Percentiles rank a stretch among this genome's conserved stretches.
Conservation (phyloP, 2,797 vertebrate genomes). For the Tapera naevia region DNA sequence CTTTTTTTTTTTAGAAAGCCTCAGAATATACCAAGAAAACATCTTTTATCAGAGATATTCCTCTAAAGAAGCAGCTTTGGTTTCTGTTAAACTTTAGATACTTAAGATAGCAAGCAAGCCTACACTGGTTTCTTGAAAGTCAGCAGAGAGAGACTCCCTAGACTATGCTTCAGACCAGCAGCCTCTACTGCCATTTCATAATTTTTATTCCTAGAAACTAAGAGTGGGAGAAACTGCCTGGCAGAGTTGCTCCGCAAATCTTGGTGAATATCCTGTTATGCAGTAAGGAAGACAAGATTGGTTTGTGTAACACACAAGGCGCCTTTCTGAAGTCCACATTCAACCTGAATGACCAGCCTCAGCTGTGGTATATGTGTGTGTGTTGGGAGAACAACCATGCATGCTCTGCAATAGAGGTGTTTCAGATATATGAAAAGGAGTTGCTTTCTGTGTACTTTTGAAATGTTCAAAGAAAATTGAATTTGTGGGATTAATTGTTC, state of each 20-base stretch:
- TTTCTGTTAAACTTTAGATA: not conserved
- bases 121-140: not conserved
- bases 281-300: not conserved
- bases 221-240: not conserved
- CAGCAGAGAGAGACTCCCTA: not conserved
- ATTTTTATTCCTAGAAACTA: not conserved
- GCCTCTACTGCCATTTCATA: not conserved
- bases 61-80: not conserved
- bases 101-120: not conserved
- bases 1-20: not conserved
- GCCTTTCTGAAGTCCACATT: not conserved
- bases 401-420: not conserved
- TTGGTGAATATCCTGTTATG: not conserved
- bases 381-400: accelerated
- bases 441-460: not conserved
- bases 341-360: not conserved
- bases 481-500: not conserved
- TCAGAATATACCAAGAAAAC: not conserved
- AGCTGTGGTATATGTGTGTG: accelerated
- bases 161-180: not conserved
- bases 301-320: not conserved
- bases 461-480: not conserved
- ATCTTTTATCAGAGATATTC: not conserved
- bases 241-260: not conserved
- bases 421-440: not conserved